These are phyloP conservation scores for Proteles cristata DNA, from an alignment of 2,113 vertebrate species.

Conservation along the genomic window DNA sequence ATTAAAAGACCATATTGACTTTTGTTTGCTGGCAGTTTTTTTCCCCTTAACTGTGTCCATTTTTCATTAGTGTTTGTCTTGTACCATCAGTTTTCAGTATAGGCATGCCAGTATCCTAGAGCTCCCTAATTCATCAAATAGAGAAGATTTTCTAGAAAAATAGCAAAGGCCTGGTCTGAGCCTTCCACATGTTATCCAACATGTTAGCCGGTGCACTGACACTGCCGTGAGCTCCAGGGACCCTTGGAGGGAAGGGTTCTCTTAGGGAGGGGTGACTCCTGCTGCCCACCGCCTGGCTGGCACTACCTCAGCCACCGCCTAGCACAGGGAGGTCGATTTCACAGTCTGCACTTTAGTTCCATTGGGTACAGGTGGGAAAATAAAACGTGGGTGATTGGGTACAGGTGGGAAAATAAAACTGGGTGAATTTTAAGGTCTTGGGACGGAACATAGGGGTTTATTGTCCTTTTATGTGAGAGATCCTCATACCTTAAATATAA, in stretches of 20 bases:
- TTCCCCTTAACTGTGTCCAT: neutral
- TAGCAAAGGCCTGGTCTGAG: neutral
- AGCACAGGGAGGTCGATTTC: neutral
- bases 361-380: neutral
- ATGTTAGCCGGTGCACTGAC: neutral
- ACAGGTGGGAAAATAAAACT: neutral
- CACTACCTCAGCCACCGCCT: neutral
- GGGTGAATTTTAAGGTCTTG: neutral
- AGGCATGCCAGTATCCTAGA: neutral
- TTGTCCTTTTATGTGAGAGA: neutral
- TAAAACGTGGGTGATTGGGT: neutral
- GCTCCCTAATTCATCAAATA: neutral
- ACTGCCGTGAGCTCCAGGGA: neutral
- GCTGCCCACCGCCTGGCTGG: neutral
- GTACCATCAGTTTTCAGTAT: neutral
- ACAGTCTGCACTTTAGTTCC: neutral
- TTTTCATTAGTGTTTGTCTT: neutral
- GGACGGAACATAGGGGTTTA: neutral
- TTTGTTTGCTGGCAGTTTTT: neutral
- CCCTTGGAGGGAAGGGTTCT: neutral
- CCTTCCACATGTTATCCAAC: neutral
- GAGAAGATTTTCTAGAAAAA: conserved; percentile 28
- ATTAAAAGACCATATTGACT: neutral
- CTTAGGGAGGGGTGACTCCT: neutral
- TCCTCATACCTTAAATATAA: neutral